Conservation (phyloP, 2,113 vertebrate genomes). For the Ictalurus furcatus region DNA sequence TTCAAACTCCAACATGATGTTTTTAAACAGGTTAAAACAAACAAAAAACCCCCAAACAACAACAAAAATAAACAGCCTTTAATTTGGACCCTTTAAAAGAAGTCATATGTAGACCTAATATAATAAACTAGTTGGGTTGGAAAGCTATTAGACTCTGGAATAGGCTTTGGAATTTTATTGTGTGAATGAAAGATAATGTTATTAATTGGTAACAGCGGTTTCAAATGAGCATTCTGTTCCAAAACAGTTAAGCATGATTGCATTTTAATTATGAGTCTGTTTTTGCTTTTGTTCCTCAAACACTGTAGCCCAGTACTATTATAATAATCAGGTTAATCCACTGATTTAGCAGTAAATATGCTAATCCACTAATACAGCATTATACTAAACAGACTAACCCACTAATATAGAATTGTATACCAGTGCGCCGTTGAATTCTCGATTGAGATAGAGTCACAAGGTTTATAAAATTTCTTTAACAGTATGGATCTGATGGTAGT, state of each 20-base stretch:
- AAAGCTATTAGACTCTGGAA: background rate
- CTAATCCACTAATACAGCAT: background rate
- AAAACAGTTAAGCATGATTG: background rate
- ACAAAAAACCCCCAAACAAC: too few species aligned
- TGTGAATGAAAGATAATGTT: background rate
- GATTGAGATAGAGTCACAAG: background rate
- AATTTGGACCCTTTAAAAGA: background rate
- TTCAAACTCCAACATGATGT: background rate
- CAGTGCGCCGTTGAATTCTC: background rate
- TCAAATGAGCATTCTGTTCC: background rate
- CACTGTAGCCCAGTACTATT: background rate
- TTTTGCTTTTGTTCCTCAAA: background rate
- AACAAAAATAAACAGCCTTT: background rate
- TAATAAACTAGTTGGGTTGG: background rate
- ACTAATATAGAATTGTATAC: background rate
- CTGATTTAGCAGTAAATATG: background rate
- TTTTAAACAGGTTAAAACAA: background rate
- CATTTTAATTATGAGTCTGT: background rate
- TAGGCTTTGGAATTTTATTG: background rate
- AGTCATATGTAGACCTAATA: background rate
- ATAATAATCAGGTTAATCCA: background rate
- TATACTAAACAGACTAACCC: background rate
- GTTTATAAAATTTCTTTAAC: background rate
- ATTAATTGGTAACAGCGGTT: background rate
- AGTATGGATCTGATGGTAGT: background rate